phyloP scores from a whole-genome alignment of 2,797 vertebrate species.

The Diglossa cyanea region DNA sequence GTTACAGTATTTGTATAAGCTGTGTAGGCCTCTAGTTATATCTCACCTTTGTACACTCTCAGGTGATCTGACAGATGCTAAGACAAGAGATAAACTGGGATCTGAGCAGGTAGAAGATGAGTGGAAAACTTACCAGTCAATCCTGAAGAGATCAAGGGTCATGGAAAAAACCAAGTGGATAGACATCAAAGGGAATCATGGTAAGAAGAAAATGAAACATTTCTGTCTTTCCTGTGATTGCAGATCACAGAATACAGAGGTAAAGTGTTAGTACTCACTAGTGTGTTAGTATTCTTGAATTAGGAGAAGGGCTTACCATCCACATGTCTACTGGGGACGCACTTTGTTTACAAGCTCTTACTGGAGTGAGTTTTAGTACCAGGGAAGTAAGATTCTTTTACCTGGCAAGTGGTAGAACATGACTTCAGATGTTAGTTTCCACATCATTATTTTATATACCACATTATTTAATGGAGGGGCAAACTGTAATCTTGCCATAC shows the following conservation, averaged over 20 bases:
- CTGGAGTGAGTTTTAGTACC: neutral
- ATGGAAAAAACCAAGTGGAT: slow-evolving; percentile 95
- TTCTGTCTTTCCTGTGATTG: neutral
- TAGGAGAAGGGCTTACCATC: neutral
- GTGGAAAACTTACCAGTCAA: slow-evolving; percentile 91
- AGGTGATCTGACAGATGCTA: slow-evolving; percentile 96
- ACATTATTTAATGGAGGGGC: neutral
- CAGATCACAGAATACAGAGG: neutral
- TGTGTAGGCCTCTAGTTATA: neutral
- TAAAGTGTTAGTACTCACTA: neutral
- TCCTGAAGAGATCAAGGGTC: slow-evolving; percentile 90
- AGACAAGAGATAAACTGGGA: slow-evolving; percentile 89
- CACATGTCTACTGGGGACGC: neutral
- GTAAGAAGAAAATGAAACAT: slow-evolving; percentile 69
- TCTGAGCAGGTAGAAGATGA: slow-evolving; percentile 92
- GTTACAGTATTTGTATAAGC: neutral
- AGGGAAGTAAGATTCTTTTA: neutral
- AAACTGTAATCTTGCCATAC: neutral
- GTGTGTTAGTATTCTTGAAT: neutral
- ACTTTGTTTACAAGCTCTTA: neutral
- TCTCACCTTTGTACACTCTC: neutral
- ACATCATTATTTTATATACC: neutral
- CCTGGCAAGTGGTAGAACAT: neutral
- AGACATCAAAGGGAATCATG: slow-evolving; percentile 95
- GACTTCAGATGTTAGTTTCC: neutral